phyloP scores from a whole-genome alignment of 2,888 invertebrate species.

The Protophormia terraenovae region DNA sequence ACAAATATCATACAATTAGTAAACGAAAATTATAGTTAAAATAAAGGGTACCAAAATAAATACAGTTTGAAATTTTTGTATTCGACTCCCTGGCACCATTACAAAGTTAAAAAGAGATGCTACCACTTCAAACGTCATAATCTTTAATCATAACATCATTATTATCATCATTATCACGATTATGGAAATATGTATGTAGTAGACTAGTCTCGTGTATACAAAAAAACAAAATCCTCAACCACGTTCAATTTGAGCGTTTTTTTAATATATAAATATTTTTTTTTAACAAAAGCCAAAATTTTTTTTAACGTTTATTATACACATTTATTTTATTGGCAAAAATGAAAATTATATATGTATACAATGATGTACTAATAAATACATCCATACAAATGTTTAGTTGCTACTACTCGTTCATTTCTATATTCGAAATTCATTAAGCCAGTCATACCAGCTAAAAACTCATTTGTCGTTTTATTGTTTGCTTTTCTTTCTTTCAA shows the following conservation, averaged over 20 bases:
- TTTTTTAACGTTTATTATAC: background rate
- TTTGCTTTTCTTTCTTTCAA: background rate
- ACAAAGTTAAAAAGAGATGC: background rate
- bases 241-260: conserved; percentile 32
- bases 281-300: conserved; percentile 13
- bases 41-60: too few species aligned
- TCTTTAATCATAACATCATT: background rate
- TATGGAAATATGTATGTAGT: conserved; percentile 22
- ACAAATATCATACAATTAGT: too few species aligned
- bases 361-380: background rate
- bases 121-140: background rate
- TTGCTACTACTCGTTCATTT: background rate
- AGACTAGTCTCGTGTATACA: conserved; percentile 36
- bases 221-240: conserved; percentile 3
- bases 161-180: conserved; percentile 21
- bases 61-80: background rate
- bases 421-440: conserved; percentile 23
- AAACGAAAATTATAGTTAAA: too few species aligned
- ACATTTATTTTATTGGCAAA: conserved; percentile 12
- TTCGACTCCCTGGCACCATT: background rate
- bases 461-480: background rate
- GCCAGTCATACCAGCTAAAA: conserved; percentile 35
- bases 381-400: background rate
- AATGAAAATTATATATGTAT: conserved; percentile 1
- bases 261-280: background rate